Conservation (phyloP, 2,113 vertebrate species). For the Australoheros scitulus region DNA sequence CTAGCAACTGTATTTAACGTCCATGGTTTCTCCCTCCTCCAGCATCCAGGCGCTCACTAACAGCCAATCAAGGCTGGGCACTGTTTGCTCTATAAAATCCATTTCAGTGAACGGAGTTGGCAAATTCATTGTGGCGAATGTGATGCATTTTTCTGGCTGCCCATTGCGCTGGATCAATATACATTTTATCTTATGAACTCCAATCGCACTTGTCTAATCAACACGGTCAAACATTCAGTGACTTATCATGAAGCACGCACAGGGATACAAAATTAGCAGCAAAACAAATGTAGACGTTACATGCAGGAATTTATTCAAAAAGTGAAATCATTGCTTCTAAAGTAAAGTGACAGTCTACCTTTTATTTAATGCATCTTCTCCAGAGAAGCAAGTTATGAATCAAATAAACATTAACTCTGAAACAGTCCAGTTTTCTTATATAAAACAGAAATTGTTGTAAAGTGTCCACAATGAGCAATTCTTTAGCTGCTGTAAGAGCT, state of each 20-base stretch:
- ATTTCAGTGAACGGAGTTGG: not conserved
- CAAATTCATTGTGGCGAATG: not conserved
- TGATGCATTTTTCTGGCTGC: not conserved
- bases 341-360: not conserved
- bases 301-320: not conserved
- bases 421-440: not conserved
- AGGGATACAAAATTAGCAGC: not conserved
- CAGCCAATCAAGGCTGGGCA: not conserved
- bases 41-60: not conserved
- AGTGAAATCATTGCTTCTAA: not conserved
- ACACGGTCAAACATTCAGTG: not conserved
- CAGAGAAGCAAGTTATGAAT: not conserved
- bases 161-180: not conserved
- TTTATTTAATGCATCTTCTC: not conserved
- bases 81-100: conserved; percentile 10
- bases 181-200: not conserved
- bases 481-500: not conserved
- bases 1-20: not conserved
- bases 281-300: not conserved
- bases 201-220: not conserved
- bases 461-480: not conserved
- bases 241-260: not conserved
- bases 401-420: not conserved
- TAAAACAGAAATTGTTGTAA: not conserved
- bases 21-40: not conserved